Evolutionary conservation across 2,888 invertebrate species (phyloP), one percentile per base, ranked within the genome.

Genomic region (Cataglyphis altisquamis): DNA sequence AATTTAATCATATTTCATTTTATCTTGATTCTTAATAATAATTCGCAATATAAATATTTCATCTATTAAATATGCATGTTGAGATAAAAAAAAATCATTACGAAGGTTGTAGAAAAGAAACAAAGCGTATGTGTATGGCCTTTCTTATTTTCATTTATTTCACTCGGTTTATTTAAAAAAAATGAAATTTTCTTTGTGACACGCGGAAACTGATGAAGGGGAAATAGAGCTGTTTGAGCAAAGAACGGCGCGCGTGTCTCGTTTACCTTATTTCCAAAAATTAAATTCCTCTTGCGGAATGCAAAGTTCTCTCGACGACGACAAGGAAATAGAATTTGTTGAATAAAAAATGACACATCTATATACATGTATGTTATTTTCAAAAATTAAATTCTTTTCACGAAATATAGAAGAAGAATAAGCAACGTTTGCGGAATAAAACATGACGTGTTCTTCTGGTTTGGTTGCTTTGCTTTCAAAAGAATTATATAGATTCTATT

Each of bases 361-460:
- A 66, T 52, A 52, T 75, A 39, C 36, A 25, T 64, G 63, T 63
- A 45, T 8, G 45, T 68, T 77, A 77, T 68, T 68, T 29, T n/a
- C 15, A 68, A 77, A 77, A 68, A 68, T 68, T 77, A 77, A 77
- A 77, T 77, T 68, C 32, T 41, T 57, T 68, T 41, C 32, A 32
- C 57, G 55, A 36, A 77, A 41, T 57, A 18, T 36, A 74, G 4
- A 3, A 25, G 18, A 64, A 25, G 21, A 32, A 32, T 21, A 32
- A 74, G n/a, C 52, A 25, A 10, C 10, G 29, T 32, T 63, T 1
- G 21, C 32, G 45, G 62, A 74, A 48, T 74, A 39, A 74, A 75
- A 52, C 36, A 18, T 25, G 18, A 1, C 18, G 36, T 63, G 15
- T 63, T 21, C 36, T 6, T 15, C 25, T 39, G 3, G 32, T 52